Base-by-base conservation (phyloP, 1,140 invertebrate genomes). In the Drosophila santomea region DNA sequence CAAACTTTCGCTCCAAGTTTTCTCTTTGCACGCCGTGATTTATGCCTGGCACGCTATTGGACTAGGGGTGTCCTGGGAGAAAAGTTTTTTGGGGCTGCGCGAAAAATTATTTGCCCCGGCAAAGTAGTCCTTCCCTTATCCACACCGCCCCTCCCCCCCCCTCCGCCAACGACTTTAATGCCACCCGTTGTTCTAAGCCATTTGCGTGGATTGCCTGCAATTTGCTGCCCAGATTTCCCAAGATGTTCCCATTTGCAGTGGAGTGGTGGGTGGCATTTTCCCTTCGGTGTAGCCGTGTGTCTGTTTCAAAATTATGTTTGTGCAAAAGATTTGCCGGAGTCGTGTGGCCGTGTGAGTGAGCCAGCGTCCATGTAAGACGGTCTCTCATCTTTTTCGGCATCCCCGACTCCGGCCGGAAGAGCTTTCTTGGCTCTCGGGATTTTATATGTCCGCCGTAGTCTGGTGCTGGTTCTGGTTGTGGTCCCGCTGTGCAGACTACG, bases 151-250 rank as follows among this genome's bases (percentile, higher is more conserved):
- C 60, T n/a, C 25, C 4, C 45, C n/a, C 36, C 28, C 43, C 55
- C 39, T 4, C 6, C 36, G 25, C 10, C 8, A 2, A 23, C 56
- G 56, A 47, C 56, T 66, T 62, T 84, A 90, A 82, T 82, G 77
- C 86, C 86, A 83, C 86, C 86, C 88, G 86, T 90, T 86, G 86
- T 88, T 90, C 82, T 83, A 90, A 86, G 88, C 79, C 86, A 90
- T 90, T 90, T 90, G 86, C 88, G 76, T 90, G 88, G 86, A 90
- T 90, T 90, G 86, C 82, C 86, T 80, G 86, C 86, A 90, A 90
- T 90, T 90, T 90, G 86, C 86, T 83, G 80, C 74, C 68, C 76
- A 90, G 86, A 90, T 90, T 83, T 90, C 72, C 63, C 63, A 79
- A 89, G 83, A 89, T 68, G 79, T 74, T 61, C 55, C 35, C 38